Evolutionary conservation across 2,888 invertebrate species (phyloP).

Genomic region (Drosophila birchii): DNA sequence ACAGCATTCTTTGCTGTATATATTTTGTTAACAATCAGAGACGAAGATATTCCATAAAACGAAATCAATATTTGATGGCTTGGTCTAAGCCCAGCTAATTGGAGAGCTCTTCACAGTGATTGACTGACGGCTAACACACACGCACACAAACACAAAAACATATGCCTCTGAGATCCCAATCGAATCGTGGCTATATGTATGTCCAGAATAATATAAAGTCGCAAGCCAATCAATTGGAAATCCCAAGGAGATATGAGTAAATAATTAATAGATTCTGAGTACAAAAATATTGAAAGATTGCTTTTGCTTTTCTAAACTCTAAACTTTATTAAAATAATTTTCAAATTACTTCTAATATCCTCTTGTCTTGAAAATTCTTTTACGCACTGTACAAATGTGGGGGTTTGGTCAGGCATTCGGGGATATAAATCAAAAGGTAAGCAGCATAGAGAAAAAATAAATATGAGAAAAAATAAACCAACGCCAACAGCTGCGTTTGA

Average conservation of each 20-base stretch:
- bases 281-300: not conserved
- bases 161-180: constrained; percentile 20
- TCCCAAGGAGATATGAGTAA: constrained; percentile 20
- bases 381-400: constrained; percentile 21
- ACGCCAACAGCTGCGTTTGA: constrained; percentile 39
- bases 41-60: constrained; percentile 9
- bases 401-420: constrained; percentile 13
- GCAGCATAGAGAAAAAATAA: constrained; percentile 7
- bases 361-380: not conserved
- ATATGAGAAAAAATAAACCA: constrained; percentile 20
- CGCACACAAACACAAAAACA: constrained; percentile 8
- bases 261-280: constrained; percentile 18
- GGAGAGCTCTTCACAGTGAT: constrained; percentile 43
- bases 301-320: not conserved
- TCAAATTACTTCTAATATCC: no score
- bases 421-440: constrained; percentile 35
- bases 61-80: constrained; percentile 35
- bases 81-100: constrained; percentile 42
- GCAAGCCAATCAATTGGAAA: constrained; percentile 40
- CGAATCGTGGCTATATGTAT: constrained; percentile 19
- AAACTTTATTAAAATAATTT: not conserved
- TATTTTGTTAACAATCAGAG: not conserved
- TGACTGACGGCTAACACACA: constrained; percentile 28
- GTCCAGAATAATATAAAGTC: constrained; percentile 23
- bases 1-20: not conserved